phyloP scores from a whole-genome alignment of 2,113 vertebrate species.

The Ptilorrhoa leucosticta region DNA sequence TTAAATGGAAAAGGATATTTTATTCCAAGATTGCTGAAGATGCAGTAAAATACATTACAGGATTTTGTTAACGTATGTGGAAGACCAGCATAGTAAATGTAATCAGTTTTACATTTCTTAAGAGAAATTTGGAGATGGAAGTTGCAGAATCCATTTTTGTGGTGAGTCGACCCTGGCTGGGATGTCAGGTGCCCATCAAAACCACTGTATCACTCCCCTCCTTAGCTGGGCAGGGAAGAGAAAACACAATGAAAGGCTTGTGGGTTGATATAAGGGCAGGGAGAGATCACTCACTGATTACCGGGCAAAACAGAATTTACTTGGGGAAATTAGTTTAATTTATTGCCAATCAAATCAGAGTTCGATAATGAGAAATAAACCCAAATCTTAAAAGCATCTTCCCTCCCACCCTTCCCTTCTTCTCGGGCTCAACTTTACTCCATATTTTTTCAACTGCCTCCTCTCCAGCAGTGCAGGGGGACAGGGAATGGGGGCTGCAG shows the following conservation, averaged over 20 bases:
- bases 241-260: not conserved
- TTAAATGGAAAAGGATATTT: not conserved
- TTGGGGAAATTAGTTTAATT: not conserved
- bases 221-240: not conserved
- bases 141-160: not conserved
- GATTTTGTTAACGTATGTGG: not conserved
- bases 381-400: not conserved
- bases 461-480: not conserved
- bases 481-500: too few species aligned
- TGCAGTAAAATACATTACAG: not conserved
- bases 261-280: not conserved
- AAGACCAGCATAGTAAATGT: not conserved
- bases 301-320: not conserved
- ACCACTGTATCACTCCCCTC: not conserved
- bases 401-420: not conserved
- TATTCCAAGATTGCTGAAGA: not conserved
- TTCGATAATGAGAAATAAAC: not conserved
- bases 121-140: not conserved
- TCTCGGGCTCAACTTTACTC: fast-evolving
- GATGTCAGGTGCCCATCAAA: not conserved
- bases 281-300: not conserved
- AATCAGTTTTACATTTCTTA: not conserved
- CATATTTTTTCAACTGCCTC: not conserved
- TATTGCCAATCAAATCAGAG: not conserved
- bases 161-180: not conserved